Evolutionary conservation across 2,113 vertebrate genomes (phyloP), one percentile per base, ranked within the genome.

Genomic region (Gallinago paraguaiae): DNA sequence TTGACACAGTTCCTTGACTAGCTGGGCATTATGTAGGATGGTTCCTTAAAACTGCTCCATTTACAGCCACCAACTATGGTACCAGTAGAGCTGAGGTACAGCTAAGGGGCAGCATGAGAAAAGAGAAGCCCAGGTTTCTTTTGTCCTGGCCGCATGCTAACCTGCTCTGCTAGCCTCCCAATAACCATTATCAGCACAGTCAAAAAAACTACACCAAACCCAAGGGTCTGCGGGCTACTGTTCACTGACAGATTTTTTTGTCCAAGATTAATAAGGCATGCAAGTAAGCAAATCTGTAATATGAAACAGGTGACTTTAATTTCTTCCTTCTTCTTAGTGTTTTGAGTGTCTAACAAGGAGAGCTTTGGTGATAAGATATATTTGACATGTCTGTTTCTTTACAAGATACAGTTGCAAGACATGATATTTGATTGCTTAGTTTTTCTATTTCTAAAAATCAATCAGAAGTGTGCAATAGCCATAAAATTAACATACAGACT

Each of bases 1-100:
- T 57, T 45, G 30, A 35, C 31, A 43, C 13, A 35, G n/a, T 25
- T 6, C 3, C 14, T 81, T 54, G 28, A 25, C 57, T 51, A n/a
- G 14, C 15, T 79, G 9, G 10, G 8, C 4, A 1, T 48, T 78
- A 25, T 19, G 6, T 33, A 43, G 12, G 4, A 39, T 13, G 2
- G 10, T 41, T 79, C 39, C 51, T 60, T 30, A 56, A 93, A 60
- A 17, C 6, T 46, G 2, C 2, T 72, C 5, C 2, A 1, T 84
- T 50, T 60, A 12, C 43, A 77, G 24, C 3, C 6, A 2, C 8
- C 12, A 43, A 5, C 8, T 2, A 25, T 10, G 1, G 0, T 19
- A 14, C 6, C 27, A 35, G 5, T 4, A 70, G 27, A 45, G 17
- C 18, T 60, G 16, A 1, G 8, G 10, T 72, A 20, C 2, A 48